Evolutionary conservation across 2,888 invertebrate species (phyloP).

Genomic region (Sabellastarte sp.): DNA sequence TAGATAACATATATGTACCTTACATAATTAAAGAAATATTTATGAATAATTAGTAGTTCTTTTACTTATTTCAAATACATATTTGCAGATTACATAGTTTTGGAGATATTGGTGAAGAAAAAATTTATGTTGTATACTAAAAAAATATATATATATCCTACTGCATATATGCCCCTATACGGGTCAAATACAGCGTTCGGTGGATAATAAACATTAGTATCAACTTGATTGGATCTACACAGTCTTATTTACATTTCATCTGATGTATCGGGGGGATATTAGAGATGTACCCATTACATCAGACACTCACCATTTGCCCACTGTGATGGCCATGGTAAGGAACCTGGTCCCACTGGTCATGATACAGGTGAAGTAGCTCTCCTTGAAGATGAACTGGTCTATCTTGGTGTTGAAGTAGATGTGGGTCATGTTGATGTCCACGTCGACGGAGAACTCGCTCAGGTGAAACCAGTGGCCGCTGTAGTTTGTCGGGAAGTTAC

Average conservation of each 20-base stretch:
- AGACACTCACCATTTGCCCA: conserved; percentile 91
- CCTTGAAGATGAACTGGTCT: conserved; percentile 70
- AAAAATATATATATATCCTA: too few relatives aligned
- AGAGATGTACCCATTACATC: conserved; percentile 36
- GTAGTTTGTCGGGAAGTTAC: conserved; percentile 88
- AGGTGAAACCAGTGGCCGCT: conserved; percentile 95
- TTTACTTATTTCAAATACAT: too few relatives aligned
- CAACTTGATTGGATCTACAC: background rate
- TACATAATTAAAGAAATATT: too few relatives aligned
- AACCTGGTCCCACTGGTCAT: conserved; percentile 86
- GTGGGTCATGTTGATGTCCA: conserved; percentile 85
- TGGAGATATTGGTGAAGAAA: too few relatives aligned
- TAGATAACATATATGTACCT: too few relatives aligned
- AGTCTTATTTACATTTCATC: background rate
- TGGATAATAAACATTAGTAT: too few relatives aligned
- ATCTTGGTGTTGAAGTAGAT: conserved; percentile 93
- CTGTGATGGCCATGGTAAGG: conserved; percentile 93
- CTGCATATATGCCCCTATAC: too few relatives aligned
- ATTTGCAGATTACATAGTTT: too few relatives aligned
- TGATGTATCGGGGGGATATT: too few relatives aligned
- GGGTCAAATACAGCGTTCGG: too few relatives aligned
- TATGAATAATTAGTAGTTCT: too few relatives aligned
- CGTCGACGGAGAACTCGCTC: conserved; percentile 90
- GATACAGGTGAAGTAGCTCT: conserved; percentile 90
- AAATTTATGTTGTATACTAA: too few relatives aligned